Evolutionary conservation across 2,797 vertebrate genomes (phyloP).

Genomic region (Danio jaintianensis): DNA sequence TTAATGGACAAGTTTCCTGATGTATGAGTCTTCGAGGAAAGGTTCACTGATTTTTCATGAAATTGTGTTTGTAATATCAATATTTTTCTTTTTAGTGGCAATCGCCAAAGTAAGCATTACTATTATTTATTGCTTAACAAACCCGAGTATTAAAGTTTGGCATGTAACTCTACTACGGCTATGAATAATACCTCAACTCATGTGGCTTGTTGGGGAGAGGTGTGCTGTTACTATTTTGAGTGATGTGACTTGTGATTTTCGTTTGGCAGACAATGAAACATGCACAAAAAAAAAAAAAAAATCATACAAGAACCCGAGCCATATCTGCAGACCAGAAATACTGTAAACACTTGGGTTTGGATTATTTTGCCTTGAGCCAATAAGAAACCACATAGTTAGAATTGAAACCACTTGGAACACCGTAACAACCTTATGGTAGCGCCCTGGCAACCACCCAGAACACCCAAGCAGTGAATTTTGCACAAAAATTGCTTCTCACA

Average conservation of each 20-base stretch:
- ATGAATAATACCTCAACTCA: slow-evolving; percentile 18
- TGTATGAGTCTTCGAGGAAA: not conserved
- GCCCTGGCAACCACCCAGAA: not conserved
- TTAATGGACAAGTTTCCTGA: not conserved
- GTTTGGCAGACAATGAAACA: not conserved
- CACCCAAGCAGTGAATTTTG: not conserved
- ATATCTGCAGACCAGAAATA: not conserved
- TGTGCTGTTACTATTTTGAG: slow-evolving; percentile 16
- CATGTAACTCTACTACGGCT: not conserved
- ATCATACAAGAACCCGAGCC: not conserved
- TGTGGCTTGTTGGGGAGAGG: not conserved
- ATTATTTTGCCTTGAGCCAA: not conserved
- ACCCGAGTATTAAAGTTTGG: not conserved
- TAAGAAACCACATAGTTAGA: slow-evolving; percentile 5
- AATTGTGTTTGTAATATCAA: not conserved
- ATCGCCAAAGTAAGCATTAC: not conserved
- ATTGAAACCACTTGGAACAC: not conserved
- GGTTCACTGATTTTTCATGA: slow-evolving; percentile 13
- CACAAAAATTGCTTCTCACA: not conserved
- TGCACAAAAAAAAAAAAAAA: not conserved
- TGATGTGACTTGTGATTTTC: not conserved
- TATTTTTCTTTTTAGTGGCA: not conserved
- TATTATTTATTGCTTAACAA: slow-evolving; percentile 1
- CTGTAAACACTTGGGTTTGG: slow-evolving; percentile 3
- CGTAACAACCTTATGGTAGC: not conserved